A percentile compares a stretch with the other conserved stretches of the same genome.
These are phyloP conservation scores for Bimastos eiseni DNA, from an alignment of 2,888 invertebrate species.

Conservation along the genomic window DNA sequence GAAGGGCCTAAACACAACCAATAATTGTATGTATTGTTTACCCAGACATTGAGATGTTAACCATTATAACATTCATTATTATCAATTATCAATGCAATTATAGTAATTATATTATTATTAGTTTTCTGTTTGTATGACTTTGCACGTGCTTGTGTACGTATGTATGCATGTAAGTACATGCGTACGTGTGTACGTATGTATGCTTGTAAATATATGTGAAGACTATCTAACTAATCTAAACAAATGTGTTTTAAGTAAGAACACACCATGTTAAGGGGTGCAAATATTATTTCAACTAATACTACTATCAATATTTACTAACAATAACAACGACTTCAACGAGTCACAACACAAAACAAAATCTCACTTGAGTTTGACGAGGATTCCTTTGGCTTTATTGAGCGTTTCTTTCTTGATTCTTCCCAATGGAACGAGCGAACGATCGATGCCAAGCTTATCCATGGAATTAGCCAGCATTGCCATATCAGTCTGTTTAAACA, in stretches of 20 bases:
- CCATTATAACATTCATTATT: not conserved
- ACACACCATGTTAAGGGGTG: too few species aligned
- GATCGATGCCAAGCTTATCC: slow-evolving; percentile 52
- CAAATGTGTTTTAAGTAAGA: too few species aligned
- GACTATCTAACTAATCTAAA: too few species aligned
- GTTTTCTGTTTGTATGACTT: too few species aligned
- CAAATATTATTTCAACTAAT: not conserved
- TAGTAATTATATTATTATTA: too few species aligned
- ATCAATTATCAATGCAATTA: not conserved
- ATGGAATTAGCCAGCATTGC: slow-evolving; percentile 55
- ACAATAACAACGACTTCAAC: not conserved
- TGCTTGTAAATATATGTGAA: too few species aligned
- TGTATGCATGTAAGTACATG: too few species aligned
- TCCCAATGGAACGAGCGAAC: slow-evolving; percentile 61
- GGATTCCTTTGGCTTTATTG: slow-evolving; percentile 57
- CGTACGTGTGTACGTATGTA: too few species aligned
- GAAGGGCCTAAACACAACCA: not conserved
- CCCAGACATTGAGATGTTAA: not conserved
- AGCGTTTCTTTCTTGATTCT: slow-evolving; percentile 59
- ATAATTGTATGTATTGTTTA: not conserved
- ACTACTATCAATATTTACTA: not conserved
- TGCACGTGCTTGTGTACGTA: too few species aligned
- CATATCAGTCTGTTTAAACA: slow-evolving; percentile 52
- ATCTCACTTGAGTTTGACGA: slow-evolving; percentile 59
- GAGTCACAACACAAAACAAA: not conserved